These are phyloP conservation scores for Tineola bisselliella DNA, from an alignment of 2,888 invertebrate species.

Conservation along the genomic window DNA sequence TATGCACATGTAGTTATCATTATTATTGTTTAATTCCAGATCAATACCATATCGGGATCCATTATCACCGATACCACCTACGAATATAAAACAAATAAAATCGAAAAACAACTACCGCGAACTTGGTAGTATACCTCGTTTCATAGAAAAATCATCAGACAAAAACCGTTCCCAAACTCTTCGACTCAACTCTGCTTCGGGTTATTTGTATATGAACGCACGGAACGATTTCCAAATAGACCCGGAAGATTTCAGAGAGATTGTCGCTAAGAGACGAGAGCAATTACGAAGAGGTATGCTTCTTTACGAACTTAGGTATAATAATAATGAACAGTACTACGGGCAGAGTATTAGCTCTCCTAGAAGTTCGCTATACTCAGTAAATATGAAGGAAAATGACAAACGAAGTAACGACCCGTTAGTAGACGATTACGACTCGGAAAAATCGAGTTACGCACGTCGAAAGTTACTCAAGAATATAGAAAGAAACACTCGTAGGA, in stretches of 20 bases:
- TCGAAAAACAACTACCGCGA: slow-evolving; percentile 38
- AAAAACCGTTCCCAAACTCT: slow-evolving; percentile 51
- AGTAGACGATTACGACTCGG: slow-evolving; percentile 59
- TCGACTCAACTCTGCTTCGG: slow-evolving; percentile 58
- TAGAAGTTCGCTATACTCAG: slow-evolving; percentile 48
- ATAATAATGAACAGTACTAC: slow-evolving; percentile 39
- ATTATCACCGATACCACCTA: slow-evolving; percentile 51
- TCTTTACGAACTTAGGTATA: slow-evolving; percentile 42
- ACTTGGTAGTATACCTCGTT: slow-evolving; percentile 44
- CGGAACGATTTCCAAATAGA: slow-evolving; percentile 60
- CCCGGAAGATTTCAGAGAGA: slow-evolving; percentile 55
- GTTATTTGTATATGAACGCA: slow-evolving; percentile 62
- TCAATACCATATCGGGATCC: slow-evolving; percentile 54
- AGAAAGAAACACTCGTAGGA: slow-evolving; percentile 44
- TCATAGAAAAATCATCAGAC: slow-evolving; percentile 50
- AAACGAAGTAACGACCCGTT: slow-evolving; percentile 51
- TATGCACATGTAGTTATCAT: no score
- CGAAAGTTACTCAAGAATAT: slow-evolving; percentile 59
- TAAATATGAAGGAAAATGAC: slow-evolving; percentile 42
- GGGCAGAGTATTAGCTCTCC: slow-evolving; percentile 39
- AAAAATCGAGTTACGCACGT: slow-evolving; percentile 55
- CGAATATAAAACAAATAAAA: slow-evolving; percentile 48
- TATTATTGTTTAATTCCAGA: slow-evolving; percentile 34
- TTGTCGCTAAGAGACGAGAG: slow-evolving; percentile 52
- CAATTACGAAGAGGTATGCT: slow-evolving; percentile 53